Conservation (phyloP, 1,140 invertebrate species). For the Drosophila nigromelanica region DNA sequence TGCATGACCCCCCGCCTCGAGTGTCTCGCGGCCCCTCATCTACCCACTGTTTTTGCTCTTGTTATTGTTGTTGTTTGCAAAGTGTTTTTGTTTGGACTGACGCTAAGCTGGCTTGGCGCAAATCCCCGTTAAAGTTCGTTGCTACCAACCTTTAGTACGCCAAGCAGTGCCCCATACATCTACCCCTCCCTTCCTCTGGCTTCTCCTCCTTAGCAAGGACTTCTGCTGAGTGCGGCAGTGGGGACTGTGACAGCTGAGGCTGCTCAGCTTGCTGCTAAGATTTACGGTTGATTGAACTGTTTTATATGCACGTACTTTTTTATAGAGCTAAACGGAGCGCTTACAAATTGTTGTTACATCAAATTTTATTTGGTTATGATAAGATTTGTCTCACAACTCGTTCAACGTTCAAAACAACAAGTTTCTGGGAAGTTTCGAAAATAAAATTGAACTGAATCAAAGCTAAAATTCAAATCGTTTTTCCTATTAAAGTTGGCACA, state of each 20-base stretch:
- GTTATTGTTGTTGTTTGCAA: conserved; percentile 54
- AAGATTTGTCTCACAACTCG: not conserved
- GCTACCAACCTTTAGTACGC: conserved; percentile 30
- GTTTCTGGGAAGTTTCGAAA: no score
- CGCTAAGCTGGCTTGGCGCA: conserved; percentile 63
- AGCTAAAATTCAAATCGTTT: no score
- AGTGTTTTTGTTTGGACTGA: conserved; percentile 62
- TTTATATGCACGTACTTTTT: conserved; percentile 10
- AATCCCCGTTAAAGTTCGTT: conserved; percentile 57
- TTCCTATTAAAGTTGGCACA: no score
- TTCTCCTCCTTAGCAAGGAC: no score
- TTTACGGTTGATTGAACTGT: conserved; percentile 50
- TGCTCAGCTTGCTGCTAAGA: conserved; percentile 41
- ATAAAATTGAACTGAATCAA: no score
- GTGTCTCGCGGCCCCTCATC: not conserved
- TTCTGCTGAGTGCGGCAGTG: not conserved
- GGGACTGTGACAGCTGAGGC: conserved; percentile 40
- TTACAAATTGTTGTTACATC: not conserved
- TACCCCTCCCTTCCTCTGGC: not conserved
- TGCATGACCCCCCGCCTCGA: conserved; percentile 42
- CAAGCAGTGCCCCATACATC: not conserved
- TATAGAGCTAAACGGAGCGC: not conserved
- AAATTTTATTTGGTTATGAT: conserved; percentile 2
- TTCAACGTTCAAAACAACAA: not conserved
- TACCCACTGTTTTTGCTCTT: not conserved